These are phyloP conservation scores for Branchinecta lynchi DNA, from an alignment of 1,140 invertebrate genomes.

Conservation along the genomic window DNA sequence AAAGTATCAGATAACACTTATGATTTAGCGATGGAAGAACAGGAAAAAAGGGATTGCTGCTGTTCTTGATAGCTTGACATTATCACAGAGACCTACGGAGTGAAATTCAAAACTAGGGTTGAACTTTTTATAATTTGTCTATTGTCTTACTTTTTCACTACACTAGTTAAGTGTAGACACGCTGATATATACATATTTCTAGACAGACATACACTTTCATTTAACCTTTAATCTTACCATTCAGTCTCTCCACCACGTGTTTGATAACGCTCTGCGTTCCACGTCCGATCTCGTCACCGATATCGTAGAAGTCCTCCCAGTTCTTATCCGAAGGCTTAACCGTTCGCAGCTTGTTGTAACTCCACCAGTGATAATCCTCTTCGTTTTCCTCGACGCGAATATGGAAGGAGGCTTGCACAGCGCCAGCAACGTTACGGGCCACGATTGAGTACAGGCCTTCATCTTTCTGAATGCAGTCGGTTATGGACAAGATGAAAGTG, in stretches of 20 bases:
- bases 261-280: conserved; percentile 78
- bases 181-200: background rate
- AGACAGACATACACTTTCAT: background rate
- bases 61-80: too few species aligned
- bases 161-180: background rate
- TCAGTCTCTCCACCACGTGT: conserved; percentile 64
- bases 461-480: conserved; percentile 72
- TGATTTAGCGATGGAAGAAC: too few species aligned
- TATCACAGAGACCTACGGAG: too few species aligned
- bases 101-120: background rate
- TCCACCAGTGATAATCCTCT: conserved; percentile 32
- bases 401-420: conserved; percentile 71
- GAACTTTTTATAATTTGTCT: too few species aligned
- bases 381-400: conserved; percentile 78
- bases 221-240: conserved; percentile 37
- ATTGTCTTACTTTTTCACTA: conserved; percentile 15
- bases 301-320: conserved; percentile 70
- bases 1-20: too few species aligned
- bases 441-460: conserved; percentile 84
- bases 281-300: conserved; percentile 82
- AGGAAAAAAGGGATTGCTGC: too few species aligned
- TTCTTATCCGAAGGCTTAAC: conserved; percentile 43
- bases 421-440: conserved; percentile 80
- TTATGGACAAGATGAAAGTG: conserved; percentile 59
- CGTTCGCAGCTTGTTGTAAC: conserved; percentile 42